A percentile compares a stretch with the other conserved stretches of the same genome.
phyloP scores from a whole-genome alignment of 1,140 invertebrate species.

The Lineus longissimus region DNA sequence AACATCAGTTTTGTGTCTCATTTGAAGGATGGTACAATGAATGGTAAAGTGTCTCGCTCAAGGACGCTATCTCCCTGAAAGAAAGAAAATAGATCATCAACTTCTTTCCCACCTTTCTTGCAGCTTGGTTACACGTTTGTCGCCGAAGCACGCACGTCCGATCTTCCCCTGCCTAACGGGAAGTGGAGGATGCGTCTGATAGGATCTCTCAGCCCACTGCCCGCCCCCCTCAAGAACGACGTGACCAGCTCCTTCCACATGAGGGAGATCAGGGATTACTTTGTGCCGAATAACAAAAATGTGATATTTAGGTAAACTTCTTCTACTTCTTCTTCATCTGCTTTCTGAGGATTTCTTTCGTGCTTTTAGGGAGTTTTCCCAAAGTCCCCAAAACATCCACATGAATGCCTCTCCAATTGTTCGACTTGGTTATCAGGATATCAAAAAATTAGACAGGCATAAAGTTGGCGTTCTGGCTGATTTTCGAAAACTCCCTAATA shows the following conservation, averaged over 20 bases:
- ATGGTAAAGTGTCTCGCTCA: no score
- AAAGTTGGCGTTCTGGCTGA: no score
- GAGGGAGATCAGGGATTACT: slow-evolving; percentile 50
- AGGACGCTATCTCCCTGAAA: no score
- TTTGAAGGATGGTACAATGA: no score
- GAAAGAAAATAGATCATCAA: no score
- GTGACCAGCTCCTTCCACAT: slow-evolving; percentile 43
- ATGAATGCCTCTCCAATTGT: no score
- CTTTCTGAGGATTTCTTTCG: neutral
- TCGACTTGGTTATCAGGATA: no score
- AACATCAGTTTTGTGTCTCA: no score
- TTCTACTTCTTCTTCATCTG: slow-evolving; percentile 6
- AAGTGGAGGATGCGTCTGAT: slow-evolving; percentile 52
- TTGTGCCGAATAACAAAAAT: slow-evolving; percentile 47
- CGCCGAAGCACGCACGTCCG: slow-evolving; percentile 44
- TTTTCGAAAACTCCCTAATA: no score
- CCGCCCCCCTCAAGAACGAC: slow-evolving; percentile 33
- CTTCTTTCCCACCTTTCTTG: slow-evolving; percentile 8
- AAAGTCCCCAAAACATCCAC: no score
- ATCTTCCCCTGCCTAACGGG: slow-evolving; percentile 36
- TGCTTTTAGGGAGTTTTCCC: neutral
- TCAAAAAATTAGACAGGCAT: no score
- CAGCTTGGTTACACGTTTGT: slow-evolving; percentile 53
- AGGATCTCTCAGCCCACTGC: slow-evolving; percentile 44
- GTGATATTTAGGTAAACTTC: slow-evolving; percentile 51